Evolutionary conservation across 2,113 vertebrate genomes (phyloP).

Genomic region (Bambusicola thoracicus): DNA sequence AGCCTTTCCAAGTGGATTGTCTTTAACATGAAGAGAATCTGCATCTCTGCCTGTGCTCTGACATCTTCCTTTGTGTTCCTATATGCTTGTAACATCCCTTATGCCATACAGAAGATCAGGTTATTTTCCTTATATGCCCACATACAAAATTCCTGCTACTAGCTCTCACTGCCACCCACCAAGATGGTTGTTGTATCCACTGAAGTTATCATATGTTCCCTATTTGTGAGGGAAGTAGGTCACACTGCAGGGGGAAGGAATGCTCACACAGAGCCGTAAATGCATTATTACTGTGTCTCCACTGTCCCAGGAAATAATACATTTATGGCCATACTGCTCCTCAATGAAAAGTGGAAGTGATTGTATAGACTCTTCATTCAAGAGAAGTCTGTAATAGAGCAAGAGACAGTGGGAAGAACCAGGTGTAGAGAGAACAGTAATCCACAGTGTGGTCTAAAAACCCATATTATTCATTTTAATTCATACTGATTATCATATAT

Average conservation of each 20-base stretch:
- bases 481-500: not conserved
- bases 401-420: not conserved
- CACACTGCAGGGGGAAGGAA: accelerated
- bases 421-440: not conserved
- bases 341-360: not conserved
- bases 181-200: not conserved
- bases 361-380: not conserved
- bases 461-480: not conserved
- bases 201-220: accelerated
- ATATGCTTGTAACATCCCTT: not conserved
- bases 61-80: not conserved
- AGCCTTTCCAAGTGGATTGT: not conserved
- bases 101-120: not conserved
- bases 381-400: not conserved
- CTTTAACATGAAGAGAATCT: not conserved
- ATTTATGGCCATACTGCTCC: not conserved
- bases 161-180: not conserved
- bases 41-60: not conserved
- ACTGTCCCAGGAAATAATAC: not conserved
- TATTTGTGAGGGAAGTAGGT: not conserved
- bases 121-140: not conserved
- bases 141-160: not conserved
- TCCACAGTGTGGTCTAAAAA: not conserved
- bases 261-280: not conserved
- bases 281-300: not conserved